These are phyloP conservation scores for Silvanus unidentatus DNA, from an alignment of 2,888 invertebrate species.

Conservation along the genomic window DNA sequence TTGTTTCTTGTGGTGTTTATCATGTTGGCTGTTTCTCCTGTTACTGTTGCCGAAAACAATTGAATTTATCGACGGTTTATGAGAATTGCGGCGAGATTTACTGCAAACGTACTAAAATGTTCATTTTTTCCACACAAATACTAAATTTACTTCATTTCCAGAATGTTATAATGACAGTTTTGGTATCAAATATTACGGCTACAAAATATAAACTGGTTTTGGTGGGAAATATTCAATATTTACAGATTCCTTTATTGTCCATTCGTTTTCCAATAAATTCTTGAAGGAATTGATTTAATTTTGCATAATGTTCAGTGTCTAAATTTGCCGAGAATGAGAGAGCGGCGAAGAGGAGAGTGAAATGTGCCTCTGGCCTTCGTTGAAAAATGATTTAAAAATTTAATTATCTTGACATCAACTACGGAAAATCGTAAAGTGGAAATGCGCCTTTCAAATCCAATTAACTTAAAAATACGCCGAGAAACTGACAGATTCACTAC, in stretches of 20 bases:
- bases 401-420: conserved; percentile 43
- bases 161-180: conserved; percentile 49
- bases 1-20: conserved; percentile 46
- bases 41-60: conserved; percentile 48
- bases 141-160: conserved; percentile 34
- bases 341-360: conserved; percentile 5
- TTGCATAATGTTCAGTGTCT: too few relatives aligned
- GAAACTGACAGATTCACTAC: conserved; percentile 18
- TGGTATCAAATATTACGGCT: conserved; percentile 47
- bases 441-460: conserved; percentile 42
- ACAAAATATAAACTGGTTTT: conserved; percentile 9
- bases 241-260: too few relatives aligned
- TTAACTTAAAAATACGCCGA: conserved; percentile 39
- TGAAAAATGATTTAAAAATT: conserved; percentile 43
- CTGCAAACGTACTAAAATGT: conserved; percentile 53
- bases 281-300: too few relatives aligned
- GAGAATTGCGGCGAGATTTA: conserved; percentile 50
- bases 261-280: too few relatives aligned
- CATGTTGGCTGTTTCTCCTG: conserved; percentile 51
- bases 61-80: conserved; percentile 47
- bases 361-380: conserved; percentile 10
- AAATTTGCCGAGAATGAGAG: too few relatives aligned
- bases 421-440: conserved; percentile 42
- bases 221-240: too few relatives aligned
- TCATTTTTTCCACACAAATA: too few relatives aligned